These are phyloP conservation scores for Drosophila cardini DNA, from an alignment of 1,140 invertebrate genomes.

Conservation along the genomic window DNA sequence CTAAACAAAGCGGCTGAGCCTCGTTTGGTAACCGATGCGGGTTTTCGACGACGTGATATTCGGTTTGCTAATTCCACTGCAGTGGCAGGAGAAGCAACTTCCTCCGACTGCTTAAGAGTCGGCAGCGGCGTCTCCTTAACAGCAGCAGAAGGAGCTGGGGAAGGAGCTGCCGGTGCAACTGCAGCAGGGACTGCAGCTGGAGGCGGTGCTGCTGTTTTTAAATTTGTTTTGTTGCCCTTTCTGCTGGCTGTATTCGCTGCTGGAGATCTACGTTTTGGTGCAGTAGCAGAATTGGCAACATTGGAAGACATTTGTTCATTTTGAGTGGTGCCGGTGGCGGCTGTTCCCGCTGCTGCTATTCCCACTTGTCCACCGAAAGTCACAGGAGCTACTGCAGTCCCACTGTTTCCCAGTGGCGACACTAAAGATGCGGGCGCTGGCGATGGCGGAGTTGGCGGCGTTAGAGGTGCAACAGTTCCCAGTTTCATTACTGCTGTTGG, in stretches of 20 bases:
- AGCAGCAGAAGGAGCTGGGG: neutral
- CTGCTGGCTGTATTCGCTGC: conserved; percentile 5
- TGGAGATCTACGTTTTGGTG: conserved; percentile 19
- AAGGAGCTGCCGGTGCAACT: neutral
- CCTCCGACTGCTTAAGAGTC: conserved; percentile 16
- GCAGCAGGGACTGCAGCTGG: neutral
- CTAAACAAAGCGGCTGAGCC: conserved; percentile 17
- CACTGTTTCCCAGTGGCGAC: neutral
- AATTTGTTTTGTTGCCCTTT: conserved; percentile 42
- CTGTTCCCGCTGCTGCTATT: conserved; percentile 6
- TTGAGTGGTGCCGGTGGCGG: conserved; percentile 46
- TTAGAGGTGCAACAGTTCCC: conserved; percentile 48
- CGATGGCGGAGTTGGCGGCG: conserved; percentile 55
- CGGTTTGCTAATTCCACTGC: neutral
- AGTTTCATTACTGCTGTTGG: conserved; percentile 10
- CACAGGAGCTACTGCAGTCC: neutral
- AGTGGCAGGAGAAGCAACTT: neutral
- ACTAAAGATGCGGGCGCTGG: conserved; percentile 29
- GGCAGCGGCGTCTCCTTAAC: conserved; percentile 19
- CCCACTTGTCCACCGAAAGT: neutral
- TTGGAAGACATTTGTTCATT: conserved; percentile 79
- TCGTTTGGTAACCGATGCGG: conserved; percentile 25
- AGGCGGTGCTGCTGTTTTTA: conserved; percentile 14
- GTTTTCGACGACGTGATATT: conserved; percentile 45
- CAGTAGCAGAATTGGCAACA: conserved; percentile 53